Evolutionary conservation across 2,797 vertebrate species (phyloP).

Genomic region (Phoeniculus purpureus): DNA sequence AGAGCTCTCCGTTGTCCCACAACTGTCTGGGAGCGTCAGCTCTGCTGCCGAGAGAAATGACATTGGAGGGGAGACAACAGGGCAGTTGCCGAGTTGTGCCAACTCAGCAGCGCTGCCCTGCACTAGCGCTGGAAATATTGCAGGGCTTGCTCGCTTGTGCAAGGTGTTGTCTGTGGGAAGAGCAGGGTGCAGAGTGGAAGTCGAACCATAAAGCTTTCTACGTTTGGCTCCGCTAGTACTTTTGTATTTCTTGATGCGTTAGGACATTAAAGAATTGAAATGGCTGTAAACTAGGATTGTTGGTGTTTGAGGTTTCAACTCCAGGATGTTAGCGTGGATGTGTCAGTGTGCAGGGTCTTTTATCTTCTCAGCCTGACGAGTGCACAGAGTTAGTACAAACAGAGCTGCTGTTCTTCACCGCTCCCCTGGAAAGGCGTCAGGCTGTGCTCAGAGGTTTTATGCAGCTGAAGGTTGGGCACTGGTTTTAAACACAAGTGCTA

Average conservation of each 20-base stretch:
- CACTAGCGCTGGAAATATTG: not conserved
- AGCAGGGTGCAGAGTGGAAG: not conserved
- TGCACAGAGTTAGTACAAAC: not conserved
- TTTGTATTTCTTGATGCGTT: not conserved
- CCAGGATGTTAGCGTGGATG: fast-evolving
- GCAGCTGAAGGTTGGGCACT: not conserved
- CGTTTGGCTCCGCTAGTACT: fast-evolving
- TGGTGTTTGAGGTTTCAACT: not conserved
- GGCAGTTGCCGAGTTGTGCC: not conserved
- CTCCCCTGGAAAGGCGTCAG: not conserved
- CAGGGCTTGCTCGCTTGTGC: not conserved
- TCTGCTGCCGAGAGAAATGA: not conserved
- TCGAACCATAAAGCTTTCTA: not conserved
- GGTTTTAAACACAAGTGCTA: not conserved
- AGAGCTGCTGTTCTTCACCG: too few species aligned
- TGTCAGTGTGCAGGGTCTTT: not conserved
- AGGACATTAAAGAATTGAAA: not conserved
- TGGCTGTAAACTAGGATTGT: fast-evolving
- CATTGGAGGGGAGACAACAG: not conserved
- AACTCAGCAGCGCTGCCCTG: not conserved
- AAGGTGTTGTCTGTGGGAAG: not conserved
- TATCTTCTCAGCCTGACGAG: not conserved
- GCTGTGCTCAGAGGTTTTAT: not conserved
- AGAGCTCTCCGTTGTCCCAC: not conserved
- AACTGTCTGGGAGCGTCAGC: not conserved